A percentile compares a stretch with the other conserved stretches of the same genome.
These are phyloP conservation scores for Cataglyphis altisquamis DNA, from an alignment of 2,888 invertebrate species.

Conservation along the genomic window DNA sequence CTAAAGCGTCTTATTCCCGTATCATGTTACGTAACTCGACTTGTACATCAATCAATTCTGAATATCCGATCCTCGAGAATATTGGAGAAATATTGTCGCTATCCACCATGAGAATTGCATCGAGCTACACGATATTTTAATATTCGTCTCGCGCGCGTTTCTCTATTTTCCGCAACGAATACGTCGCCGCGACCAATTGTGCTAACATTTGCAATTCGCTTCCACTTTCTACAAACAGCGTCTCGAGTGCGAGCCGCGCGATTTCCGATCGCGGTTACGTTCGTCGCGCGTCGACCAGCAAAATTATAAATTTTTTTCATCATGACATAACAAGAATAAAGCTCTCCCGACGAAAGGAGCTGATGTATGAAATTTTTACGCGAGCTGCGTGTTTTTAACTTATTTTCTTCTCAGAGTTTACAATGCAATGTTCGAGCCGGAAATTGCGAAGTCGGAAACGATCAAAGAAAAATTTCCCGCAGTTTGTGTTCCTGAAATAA, in stretches of 20 bases:
- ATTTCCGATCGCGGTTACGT: slow-evolving; percentile 15
- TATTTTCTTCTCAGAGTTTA: slow-evolving; percentile 26
- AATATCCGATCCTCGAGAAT: not conserved
- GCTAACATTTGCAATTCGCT: slow-evolving; percentile 51
- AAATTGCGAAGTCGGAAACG: slow-evolving; percentile 42
- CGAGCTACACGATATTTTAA: slow-evolving; percentile 35
- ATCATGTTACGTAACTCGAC: not conserved
- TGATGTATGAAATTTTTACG: slow-evolving; percentile 40
- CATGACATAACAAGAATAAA: not conserved
- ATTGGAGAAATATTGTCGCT: not conserved
- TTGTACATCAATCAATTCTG: not conserved
- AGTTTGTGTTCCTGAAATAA: slow-evolving; percentile 28
- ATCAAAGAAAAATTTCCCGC: slow-evolving; percentile 18
- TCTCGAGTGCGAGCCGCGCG: slow-evolving; percentile 3
- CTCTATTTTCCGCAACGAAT: slow-evolving; percentile 52
- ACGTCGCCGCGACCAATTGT: slow-evolving; percentile 46
- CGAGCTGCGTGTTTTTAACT: slow-evolving; percentile 9
- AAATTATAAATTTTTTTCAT: slow-evolving; percentile 34
- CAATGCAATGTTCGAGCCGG: slow-evolving; percentile 1
- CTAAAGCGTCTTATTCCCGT: not conserved
- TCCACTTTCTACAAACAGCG: slow-evolving; percentile 52
- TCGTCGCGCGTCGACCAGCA: slow-evolving; percentile 21
- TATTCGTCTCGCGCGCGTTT: slow-evolving; percentile 22
- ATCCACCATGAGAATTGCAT: slow-evolving; percentile 1
- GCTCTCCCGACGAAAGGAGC: slow-evolving; percentile 15